A percentile compares a stretch with the other conserved stretches of the same genome.
phyloP scores from a whole-genome alignment of 2,888 invertebrate species.

The Drosophila paramelanica region DNA sequence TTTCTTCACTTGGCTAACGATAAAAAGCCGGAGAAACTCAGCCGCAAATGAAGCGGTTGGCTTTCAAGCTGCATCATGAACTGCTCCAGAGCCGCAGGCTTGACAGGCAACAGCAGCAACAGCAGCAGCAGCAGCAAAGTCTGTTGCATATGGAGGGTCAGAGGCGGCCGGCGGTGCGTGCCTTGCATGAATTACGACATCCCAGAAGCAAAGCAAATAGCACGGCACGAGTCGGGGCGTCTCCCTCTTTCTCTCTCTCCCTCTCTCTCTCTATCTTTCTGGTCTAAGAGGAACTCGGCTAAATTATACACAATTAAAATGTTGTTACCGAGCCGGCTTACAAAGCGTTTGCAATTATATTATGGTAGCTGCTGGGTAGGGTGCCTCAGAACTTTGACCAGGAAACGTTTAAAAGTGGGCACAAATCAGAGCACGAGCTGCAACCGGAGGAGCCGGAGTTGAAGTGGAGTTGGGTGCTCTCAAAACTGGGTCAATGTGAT shows the following conservation, averaged over 20 bases:
- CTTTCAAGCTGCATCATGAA: conserved; percentile 56
- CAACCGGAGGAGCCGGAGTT: conserved; percentile 7
- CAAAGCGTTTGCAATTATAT: conserved; percentile 57
- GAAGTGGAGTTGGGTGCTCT: conserved; percentile 2
- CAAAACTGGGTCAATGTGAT: conserved; percentile 71
- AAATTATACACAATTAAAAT: conserved; percentile 76
- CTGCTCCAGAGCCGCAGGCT: conserved; percentile 73
- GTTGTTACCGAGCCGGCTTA: conserved; percentile 42
- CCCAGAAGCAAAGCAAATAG: conserved; percentile 29
- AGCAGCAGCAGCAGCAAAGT: conserved; percentile 12
- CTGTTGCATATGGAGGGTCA: conserved; percentile 37
- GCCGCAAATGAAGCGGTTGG: conserved; percentile 67
- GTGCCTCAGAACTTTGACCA: conserved; percentile 66
- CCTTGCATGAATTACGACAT: conserved; percentile 66
- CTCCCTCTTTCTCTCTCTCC: neutral
- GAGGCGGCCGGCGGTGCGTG: conserved; percentile 67
- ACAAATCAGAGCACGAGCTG: conserved; percentile 42
- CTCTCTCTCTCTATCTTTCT: no score
- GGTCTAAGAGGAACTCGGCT: neutral
- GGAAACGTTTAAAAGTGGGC: conserved; percentile 63
- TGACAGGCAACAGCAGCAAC: conserved; percentile 44
- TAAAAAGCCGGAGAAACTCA: conserved; percentile 48
- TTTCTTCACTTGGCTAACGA: conserved; percentile 58
- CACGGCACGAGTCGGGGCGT: conserved; percentile 34
- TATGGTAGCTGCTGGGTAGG: conserved; percentile 10